Conservation (phyloP, 2,797 vertebrate genomes). For the Dendrocincla fuliginosa region DNA sequence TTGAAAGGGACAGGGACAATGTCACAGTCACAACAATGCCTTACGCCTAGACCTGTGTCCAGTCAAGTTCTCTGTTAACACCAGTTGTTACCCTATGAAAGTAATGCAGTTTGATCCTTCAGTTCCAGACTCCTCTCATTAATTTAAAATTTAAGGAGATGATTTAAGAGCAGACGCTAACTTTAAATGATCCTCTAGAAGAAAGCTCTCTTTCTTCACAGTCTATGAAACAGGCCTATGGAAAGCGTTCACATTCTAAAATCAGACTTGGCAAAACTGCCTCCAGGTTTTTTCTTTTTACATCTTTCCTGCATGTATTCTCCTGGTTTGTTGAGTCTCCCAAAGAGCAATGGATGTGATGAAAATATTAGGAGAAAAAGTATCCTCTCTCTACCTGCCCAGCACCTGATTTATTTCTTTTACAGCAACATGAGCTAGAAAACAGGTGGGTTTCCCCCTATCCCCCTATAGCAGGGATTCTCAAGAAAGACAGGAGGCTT, state of each 20-base stretch:
- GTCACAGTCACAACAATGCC: background rate
- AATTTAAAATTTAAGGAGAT: background rate
- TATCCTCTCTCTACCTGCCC: background rate
- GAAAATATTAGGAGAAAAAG: background rate
- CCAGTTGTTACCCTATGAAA: background rate
- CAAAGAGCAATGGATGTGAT: background rate
- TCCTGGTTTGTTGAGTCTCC: background rate
- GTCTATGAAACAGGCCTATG: background rate
- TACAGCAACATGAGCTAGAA: background rate
- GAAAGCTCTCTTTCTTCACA: background rate
- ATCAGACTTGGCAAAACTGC: background rate
- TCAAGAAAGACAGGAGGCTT: background rate
- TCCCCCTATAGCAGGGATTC: background rate
- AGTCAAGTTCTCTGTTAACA: background rate
- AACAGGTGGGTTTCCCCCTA: background rate
- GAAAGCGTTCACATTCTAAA: background rate
- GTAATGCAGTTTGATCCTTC: background rate
- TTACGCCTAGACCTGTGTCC: accelerated
- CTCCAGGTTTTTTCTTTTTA: background rate
- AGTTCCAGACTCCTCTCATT: background rate
- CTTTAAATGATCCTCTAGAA: background rate
- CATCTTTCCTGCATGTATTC: background rate
- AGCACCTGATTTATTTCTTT: background rate
- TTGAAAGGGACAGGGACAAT: background rate
- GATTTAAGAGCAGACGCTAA: background rate